Conservation (phyloP, 2,888 invertebrate species). For the Brachynemurus nebulosus region DNA sequence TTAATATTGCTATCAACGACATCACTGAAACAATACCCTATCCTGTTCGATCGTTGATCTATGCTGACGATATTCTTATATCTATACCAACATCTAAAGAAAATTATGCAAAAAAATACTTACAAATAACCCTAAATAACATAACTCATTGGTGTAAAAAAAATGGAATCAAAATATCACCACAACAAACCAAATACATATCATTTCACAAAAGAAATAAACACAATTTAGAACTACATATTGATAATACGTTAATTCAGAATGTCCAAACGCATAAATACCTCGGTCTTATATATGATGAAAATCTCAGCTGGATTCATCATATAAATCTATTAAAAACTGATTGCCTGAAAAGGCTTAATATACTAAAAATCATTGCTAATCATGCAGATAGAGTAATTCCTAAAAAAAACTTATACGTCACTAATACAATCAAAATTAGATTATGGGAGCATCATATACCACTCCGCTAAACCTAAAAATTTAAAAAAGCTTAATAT, state of each 20-base stretch:
- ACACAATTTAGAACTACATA: background rate
- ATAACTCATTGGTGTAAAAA: background rate
- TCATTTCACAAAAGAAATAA: background rate
- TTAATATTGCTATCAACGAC: background rate
- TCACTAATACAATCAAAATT: background rate
- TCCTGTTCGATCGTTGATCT: background rate
- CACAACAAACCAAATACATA: background rate
- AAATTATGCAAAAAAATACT: background rate
- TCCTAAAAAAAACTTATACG: background rate
- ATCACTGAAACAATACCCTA: background rate
- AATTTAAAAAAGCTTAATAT: background rate
- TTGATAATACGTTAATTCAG: constrained; percentile 7
- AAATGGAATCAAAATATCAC: background rate
- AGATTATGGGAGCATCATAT: background rate
- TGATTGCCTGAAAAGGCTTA: background rate
- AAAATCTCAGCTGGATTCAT: constrained; percentile 15
- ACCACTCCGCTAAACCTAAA: background rate
- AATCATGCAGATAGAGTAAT: background rate
- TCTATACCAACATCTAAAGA: background rate
- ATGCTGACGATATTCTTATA: constrained; percentile 7
- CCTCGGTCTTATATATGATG: constrained; percentile 15
- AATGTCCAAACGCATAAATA: constrained; percentile 5
- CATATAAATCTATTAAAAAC: constrained; percentile 15
- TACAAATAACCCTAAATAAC: background rate
- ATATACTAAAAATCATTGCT: background rate